phyloP scores from a whole-genome alignment of 1,140 invertebrate species.

The Drosophila grimshawi region DNA sequence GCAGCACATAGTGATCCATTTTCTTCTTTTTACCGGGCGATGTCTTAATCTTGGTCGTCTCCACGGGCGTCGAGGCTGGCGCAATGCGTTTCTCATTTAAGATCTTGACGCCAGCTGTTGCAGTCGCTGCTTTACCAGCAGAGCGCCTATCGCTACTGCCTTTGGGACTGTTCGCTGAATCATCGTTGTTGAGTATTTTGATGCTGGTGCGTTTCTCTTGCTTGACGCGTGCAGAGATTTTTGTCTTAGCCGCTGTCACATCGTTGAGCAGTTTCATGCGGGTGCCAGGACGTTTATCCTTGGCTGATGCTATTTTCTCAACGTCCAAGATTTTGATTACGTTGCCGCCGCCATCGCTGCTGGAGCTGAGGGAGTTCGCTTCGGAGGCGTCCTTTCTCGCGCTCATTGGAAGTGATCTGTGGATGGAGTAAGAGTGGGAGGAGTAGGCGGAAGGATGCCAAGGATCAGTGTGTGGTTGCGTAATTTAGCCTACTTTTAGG shows the following conservation, averaged over 20 bases:
- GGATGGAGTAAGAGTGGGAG: background rate
- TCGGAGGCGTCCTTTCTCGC: conserved; percentile 39
- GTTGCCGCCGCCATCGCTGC: background rate
- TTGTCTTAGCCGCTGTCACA: conserved; percentile 15
- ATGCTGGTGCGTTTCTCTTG: conserved; percentile 56
- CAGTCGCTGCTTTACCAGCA: conserved; percentile 9
- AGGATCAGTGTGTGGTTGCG: conserved; percentile 43
- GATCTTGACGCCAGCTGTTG: conserved; percentile 52
- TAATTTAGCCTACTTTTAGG: conserved; percentile 72
- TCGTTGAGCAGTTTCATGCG: conserved; percentile 69
- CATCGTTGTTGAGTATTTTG: conserved; percentile 76
- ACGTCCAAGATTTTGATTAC: conserved; percentile 61
- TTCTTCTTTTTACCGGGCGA: conserved; percentile 57
- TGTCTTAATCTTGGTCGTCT: conserved; percentile 57
- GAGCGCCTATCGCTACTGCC: conserved; percentile 28
- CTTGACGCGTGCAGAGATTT: conserved; percentile 24
- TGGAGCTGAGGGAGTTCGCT: background rate
- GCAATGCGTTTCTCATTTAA: conserved; percentile 58
- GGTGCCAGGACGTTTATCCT: conserved; percentile 46
- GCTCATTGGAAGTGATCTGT: conserved; percentile 45
- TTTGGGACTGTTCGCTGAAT: conserved; percentile 35
- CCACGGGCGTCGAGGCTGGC: conserved; percentile 13
- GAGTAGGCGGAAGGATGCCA: conserved; percentile 7
- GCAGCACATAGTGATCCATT: conserved; percentile 78
- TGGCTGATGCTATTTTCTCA: conserved; percentile 36